A percentile compares a stretch with the other conserved stretches of the same genome.
Evolutionary conservation across 2,797 vertebrate genomes (phyloP).

Genomic region (Propithecus perrieri): DNA sequence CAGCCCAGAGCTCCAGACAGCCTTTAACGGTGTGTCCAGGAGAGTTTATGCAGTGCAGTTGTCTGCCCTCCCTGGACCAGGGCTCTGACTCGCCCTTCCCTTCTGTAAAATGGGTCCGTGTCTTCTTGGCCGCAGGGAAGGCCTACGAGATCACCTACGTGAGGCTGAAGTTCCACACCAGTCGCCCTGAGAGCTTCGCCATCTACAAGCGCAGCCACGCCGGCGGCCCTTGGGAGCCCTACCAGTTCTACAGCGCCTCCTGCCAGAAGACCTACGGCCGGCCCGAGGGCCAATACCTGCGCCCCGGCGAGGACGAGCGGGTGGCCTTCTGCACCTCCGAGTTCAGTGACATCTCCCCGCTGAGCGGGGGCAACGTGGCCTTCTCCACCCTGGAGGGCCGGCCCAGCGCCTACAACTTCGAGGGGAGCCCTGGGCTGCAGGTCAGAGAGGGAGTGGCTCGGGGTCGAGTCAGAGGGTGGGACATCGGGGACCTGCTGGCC

Average conservation of each 20-base stretch:
- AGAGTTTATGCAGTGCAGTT: accelerated
- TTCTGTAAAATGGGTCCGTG: neutral
- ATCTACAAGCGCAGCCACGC: slow-evolving; percentile 91
- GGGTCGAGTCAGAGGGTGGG: neutral
- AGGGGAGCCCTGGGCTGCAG: slow-evolving; percentile 91
- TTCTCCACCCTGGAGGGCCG: slow-evolving; percentile 97
- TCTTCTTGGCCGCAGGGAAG: slow-evolving; percentile 88
- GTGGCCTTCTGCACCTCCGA: slow-evolving; percentile 93
- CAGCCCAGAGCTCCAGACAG: neutral
- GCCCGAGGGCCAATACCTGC: slow-evolving; percentile 85
- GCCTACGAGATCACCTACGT: slow-evolving; percentile 96
- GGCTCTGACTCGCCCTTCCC: neutral
- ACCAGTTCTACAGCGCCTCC: slow-evolving; percentile 96
- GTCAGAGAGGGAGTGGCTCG: slow-evolving; percentile 76
- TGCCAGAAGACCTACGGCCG: slow-evolving; percentile 90
- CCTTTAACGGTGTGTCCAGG: neutral
- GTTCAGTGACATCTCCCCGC: slow-evolving; percentile 97
- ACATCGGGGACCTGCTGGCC: accelerated
- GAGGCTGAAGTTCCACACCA: slow-evolving; percentile 96
- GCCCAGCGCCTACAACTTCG: slow-evolving; percentile 96
- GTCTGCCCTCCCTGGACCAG: accelerated
- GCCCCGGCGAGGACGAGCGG: slow-evolving; percentile 90
- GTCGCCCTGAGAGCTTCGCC: slow-evolving; percentile 96
- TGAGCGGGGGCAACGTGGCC: slow-evolving; percentile 95
- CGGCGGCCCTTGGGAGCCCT: slow-evolving; percentile 91